Evolutionary conservation across 2,888 invertebrate genomes (phyloP), one percentile per base, ranked within the genome.

Genomic region (Parapristionchus giblindavisi): DNA sequence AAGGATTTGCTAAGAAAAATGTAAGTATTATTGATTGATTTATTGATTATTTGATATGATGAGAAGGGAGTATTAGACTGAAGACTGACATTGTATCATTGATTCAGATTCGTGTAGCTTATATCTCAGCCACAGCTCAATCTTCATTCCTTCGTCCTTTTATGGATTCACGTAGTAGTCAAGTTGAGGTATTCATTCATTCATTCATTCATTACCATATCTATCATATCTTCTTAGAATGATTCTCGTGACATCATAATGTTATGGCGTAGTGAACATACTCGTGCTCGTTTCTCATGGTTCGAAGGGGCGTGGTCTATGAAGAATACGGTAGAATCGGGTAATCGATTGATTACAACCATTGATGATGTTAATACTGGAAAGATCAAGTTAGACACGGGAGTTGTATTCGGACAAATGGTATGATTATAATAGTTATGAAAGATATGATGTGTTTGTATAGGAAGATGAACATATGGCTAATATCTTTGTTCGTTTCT

Each of bases 251-350:
- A 84, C 76, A 56, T 87, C 6, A 65, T 87, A 68, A 81, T 87
- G 27, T 65, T 87, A 40, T 86, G 87, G 86, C 81, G 87, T 48
- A 34, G 80, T 29, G 86, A 86, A 65, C 78, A 81, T 68, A 80
- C 79, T 29, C 83, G 83, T 71, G 85, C 82, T 3, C 80, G 81
- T 60, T 85, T 82, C 76, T 76, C 75, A 8, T 87, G 85, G 85
- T 75, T 87, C 11, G 80, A 81, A 32, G 75, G 63, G 4, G 63
- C 63, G 32, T 65, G 63, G 63, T 43, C 29, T 11, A 65, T 29
- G 2, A 43, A 65, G 5, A 43, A 65, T n/a, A 11, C 43, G n/a
- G 40, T 5, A 11, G 63, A 65, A 38, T 65, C 63, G 21, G 43
- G 63, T 11, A 29, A 27, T 8, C 8, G 5, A 29, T 32, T 75